Evolutionary conservation across 2,797 vertebrate species (phyloP).

Genomic region (Malurus splendens): DNA sequence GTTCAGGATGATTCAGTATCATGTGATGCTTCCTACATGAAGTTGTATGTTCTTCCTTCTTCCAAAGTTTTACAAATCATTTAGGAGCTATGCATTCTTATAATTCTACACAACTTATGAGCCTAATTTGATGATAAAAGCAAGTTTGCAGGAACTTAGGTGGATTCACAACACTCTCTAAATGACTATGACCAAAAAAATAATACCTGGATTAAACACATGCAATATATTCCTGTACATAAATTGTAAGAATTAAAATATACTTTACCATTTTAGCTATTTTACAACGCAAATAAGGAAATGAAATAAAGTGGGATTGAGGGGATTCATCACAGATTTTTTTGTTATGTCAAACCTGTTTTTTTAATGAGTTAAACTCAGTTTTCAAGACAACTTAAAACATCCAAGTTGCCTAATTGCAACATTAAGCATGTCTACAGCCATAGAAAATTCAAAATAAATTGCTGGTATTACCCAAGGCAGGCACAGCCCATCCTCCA

Average conservation of each 20-base stretch:
- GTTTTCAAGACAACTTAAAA: background rate
- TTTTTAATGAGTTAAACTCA: background rate
- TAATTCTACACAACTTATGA: background rate
- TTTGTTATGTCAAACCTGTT: background rate
- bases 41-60: background rate
- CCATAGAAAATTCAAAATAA: background rate
- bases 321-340: background rate
- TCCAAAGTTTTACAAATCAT: background rate
- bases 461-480: background rate
- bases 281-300: background rate
- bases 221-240: background rate
- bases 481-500: background rate
- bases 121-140: background rate
- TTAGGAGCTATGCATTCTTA: background rate
- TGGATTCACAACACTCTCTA: background rate
- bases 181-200: background rate
- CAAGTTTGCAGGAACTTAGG: background rate
- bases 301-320: background rate
- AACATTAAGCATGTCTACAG: fast-evolving
- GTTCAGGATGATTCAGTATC: background rate
- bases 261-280: background rate
- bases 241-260: background rate
- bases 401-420: background rate
- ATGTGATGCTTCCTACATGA: background rate
- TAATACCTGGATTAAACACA: background rate